These are phyloP conservation scores for Tipula lateralis DNA, from an alignment of 2,888 invertebrate species.

Conservation along the genomic window DNA sequence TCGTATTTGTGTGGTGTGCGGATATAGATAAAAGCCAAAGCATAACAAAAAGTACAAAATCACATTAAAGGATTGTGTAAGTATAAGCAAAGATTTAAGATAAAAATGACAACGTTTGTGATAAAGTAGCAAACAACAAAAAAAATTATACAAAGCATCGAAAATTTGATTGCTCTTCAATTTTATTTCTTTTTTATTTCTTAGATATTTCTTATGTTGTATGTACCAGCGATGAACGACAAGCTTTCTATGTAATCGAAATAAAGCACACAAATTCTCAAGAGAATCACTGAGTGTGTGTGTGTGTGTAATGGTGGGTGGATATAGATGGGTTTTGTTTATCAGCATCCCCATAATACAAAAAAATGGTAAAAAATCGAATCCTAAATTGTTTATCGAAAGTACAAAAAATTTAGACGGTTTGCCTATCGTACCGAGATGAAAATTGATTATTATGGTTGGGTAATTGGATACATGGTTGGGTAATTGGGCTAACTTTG, in stretches of 20 bases:
- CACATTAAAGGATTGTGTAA: conserved; percentile 24
- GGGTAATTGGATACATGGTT: too few species aligned
- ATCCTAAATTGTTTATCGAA: background rate
- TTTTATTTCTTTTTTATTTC: conserved; percentile 2
- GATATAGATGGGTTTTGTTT: background rate
- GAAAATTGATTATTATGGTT: too few species aligned
- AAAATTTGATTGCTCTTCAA: conserved; percentile 20
- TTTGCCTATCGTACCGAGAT: too few species aligned
- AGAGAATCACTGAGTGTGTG: background rate
- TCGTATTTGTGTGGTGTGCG: background rate
- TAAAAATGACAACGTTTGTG: conserved; percentile 24
- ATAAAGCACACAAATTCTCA: background rate
- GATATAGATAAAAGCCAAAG: background rate
- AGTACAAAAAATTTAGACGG: background rate
- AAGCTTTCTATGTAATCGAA: background rate
- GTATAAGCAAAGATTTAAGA: background rate
- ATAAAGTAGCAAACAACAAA: background rate
- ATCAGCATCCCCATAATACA: background rate
- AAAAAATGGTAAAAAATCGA: background rate
- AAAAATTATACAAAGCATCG: background rate
- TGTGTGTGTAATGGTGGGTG: background rate
- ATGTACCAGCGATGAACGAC: background rate
- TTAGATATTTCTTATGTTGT: background rate
- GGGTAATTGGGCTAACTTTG: too few species aligned
- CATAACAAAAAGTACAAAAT: conserved; percentile 16